Percentiles rank a stretch among this genome's conserved stretches.
phyloP scores from a whole-genome alignment of 1,140 invertebrate species.

The Mactra quadrangularis region DNA sequence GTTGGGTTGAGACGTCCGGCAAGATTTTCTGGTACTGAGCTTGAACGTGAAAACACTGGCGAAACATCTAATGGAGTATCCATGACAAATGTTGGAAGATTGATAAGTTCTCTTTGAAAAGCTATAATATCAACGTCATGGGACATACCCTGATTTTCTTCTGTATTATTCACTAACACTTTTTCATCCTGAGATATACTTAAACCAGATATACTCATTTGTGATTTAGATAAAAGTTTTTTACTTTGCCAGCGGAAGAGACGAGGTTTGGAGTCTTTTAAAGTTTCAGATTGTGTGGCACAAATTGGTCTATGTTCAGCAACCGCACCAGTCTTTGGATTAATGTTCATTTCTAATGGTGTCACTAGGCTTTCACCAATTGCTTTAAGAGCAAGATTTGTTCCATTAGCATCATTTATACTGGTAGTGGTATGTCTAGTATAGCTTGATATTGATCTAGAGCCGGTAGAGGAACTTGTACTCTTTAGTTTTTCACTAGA shows the following conservation, averaged over 20 bases:
- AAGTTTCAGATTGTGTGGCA: slow-evolving; percentile 53
- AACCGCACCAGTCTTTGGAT: slow-evolving; percentile 53
- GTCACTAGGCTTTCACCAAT: slow-evolving; percentile 81
- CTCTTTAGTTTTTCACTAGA: background rate
- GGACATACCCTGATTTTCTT: slow-evolving; percentile 50
- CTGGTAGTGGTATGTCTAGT: background rate
- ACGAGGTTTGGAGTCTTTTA: slow-evolving; percentile 60
- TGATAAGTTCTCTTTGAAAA: slow-evolving; percentile 82
- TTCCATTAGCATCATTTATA: slow-evolving; percentile 70
- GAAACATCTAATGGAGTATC: slow-evolving; percentile 80
- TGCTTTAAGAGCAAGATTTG: slow-evolving; percentile 77
- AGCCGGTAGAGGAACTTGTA: background rate
- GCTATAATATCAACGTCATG: slow-evolving; percentile 80
- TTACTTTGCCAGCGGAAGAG: slow-evolving; percentile 80
- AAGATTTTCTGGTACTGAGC: slow-evolving; percentile 81
- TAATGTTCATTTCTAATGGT: slow-evolving; percentile 78
- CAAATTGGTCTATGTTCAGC: slow-evolving; percentile 63
- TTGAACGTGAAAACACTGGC: slow-evolving; percentile 80
- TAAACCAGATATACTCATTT: slow-evolving; percentile 72
- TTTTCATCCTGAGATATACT: slow-evolving; percentile 45
- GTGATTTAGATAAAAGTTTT: slow-evolving; percentile 78
- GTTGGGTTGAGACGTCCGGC: slow-evolving; percentile 66
- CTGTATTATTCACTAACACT: slow-evolving; percentile 51
- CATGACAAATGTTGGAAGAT: slow-evolving; percentile 83
- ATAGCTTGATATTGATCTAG: background rate